Evolutionary conservation across 1,140 invertebrate species (phyloP).

Genomic region (Sitobion miscanthi): DNA sequence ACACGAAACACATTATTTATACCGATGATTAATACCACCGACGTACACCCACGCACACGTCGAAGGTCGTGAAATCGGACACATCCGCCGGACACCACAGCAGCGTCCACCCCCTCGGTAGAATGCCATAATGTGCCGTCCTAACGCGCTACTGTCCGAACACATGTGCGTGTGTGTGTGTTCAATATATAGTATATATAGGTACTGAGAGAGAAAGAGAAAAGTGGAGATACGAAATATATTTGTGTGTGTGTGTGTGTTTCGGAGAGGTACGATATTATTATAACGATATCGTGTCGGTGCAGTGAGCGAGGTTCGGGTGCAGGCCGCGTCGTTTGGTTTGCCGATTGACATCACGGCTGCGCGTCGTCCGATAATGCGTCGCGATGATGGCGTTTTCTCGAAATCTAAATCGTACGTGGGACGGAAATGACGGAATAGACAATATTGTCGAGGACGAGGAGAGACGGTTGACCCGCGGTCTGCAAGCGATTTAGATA

Average conservation of each 20-base stretch:
- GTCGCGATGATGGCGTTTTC: background rate
- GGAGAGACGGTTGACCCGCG: background rate
- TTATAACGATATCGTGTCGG: background rate
- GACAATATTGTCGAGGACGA: background rate
- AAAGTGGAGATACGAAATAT: background rate
- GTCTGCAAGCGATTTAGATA: background rate
- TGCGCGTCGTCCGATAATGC: background rate
- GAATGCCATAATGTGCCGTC: no score
- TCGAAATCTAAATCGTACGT: background rate
- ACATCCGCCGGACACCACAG: conserved; percentile 51
- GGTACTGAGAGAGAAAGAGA: background rate
- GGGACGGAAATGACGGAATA: background rate
- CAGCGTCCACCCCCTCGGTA: background rate
- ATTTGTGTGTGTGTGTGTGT: background rate
- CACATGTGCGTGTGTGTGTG: background rate
- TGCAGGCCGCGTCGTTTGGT: background rate
- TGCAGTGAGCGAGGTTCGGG: background rate
- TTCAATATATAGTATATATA: background rate
- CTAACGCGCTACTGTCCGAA: conserved; percentile 17
- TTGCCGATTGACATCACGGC: background rate
- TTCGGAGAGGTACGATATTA: background rate
- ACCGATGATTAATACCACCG: conserved; percentile 16
- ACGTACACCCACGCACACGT: background rate
- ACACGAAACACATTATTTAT: background rate
- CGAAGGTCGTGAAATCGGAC: conserved; percentile 44